Conservation (phyloP, 1,140 invertebrate species). For the Lordiphosa collinella region DNA sequence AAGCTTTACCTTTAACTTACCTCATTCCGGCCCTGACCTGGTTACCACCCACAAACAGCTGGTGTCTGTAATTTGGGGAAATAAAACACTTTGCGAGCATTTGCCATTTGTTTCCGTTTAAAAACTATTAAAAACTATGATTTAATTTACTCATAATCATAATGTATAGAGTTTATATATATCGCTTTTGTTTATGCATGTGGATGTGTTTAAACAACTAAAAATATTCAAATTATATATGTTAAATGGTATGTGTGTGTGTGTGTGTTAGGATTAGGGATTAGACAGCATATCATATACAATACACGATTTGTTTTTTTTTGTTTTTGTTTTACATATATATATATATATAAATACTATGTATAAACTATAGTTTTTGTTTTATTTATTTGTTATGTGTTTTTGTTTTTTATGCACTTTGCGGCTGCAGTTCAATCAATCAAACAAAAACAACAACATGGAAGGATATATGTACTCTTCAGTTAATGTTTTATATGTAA, state of each 20-base stretch:
- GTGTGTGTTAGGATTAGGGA: conserved; percentile 59
- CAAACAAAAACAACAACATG: conserved; percentile 72
- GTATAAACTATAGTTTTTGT: conserved; percentile 64
- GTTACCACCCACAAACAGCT: no score
- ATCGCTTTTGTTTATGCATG: conserved; percentile 44
- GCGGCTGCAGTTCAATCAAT: conserved; percentile 37
- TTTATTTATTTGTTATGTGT: conserved; percentile 19
- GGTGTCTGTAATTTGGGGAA: background rate
- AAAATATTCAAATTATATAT: conserved; percentile 69
- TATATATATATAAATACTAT: conserved; percentile 59
- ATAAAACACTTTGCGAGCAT: conserved; percentile 27
- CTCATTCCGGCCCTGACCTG: no score
- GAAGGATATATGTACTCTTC: conserved; percentile 51
- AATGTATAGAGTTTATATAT: conserved; percentile 65
- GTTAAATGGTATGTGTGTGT: conserved; percentile 54
- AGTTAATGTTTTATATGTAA: conserved; percentile 9
- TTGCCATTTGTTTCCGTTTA: conserved; percentile 67
- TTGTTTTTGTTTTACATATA: background rate
- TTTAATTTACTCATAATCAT: conserved; percentile 78
- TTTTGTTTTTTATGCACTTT: conserved; percentile 11
- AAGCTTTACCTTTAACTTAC: no score
- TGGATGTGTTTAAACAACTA: conserved; percentile 46
- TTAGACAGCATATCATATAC: conserved; percentile 76
- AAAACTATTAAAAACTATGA: conserved; percentile 79
- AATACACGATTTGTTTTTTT: conserved; percentile 50